Percentiles rank a stretch among this genome's conserved stretches.
These are phyloP conservation scores for Nephrotoma appendiculata DNA, from an alignment of 2,888 invertebrate genomes.

Conservation along the genomic window DNA sequence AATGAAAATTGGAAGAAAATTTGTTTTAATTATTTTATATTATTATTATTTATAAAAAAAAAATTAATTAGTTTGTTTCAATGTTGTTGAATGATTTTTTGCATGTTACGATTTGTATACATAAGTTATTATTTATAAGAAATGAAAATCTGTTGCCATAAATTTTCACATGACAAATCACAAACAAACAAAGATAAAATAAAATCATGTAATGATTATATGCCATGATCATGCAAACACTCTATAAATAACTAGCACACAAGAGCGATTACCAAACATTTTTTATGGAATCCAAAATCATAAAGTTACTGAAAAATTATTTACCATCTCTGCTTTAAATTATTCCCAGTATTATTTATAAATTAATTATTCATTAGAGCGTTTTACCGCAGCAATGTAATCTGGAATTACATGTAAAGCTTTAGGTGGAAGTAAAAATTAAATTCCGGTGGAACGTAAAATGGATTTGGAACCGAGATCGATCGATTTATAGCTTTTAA, in stretches of 20 bases:
- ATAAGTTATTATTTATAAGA: not conserved
- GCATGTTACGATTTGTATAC: not conserved
- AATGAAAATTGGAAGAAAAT: not conserved
- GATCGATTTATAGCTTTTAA: not conserved
- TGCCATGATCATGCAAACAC: not conserved
- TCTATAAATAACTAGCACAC: not conserved
- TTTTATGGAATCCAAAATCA: not conserved
- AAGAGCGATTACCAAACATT: not conserved
- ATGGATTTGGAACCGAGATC: too few species aligned
- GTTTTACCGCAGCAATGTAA: not conserved
- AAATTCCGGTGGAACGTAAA: not conserved
- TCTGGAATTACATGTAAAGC: not conserved
- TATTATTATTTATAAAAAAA: constrained; percentile 28
- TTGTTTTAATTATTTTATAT: not conserved
- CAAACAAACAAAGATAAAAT: not conserved
- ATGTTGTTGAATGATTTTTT: not conserved
- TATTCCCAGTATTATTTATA: not conserved
- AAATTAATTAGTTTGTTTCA: constrained; percentile 4
- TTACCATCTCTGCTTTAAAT: not conserved
- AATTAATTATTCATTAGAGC: not conserved
- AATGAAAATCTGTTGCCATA: not conserved
- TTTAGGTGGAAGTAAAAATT: not conserved
- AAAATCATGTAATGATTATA: not conserved
- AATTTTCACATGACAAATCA: not conserved
- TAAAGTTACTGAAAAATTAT: not conserved